A percentile compares a stretch with the other conserved stretches of the same genome.
Conservation (phyloP, 1,140 invertebrate species). For the Vollenhovia emeryi region DNA sequence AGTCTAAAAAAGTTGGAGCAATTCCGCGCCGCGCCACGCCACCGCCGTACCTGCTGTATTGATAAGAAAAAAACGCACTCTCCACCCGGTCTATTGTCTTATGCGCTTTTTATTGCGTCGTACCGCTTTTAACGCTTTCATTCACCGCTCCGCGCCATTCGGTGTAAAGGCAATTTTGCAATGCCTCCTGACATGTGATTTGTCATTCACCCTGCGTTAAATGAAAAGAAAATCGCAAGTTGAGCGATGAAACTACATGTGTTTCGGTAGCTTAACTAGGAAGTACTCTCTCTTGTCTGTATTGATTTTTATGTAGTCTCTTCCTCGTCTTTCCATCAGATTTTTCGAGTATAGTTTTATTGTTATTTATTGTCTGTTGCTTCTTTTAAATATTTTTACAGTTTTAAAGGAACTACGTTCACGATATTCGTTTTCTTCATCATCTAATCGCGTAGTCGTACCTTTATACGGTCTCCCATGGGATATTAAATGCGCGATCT, state of each 20-base stretch:
- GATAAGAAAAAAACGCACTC: conserved; percentile 60
- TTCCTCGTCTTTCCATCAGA: neutral
- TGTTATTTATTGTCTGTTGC: neutral
- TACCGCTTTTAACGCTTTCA: conserved; percentile 34
- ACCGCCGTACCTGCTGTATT: conserved; percentile 51
- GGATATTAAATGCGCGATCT: conserved; percentile 1
- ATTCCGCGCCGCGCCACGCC: conserved; percentile 38
- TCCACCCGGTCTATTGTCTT: conserved; percentile 57
- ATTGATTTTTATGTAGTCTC: neutral
- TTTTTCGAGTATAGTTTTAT: neutral
- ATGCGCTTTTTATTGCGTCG: conserved; percentile 23
- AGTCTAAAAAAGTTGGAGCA: conserved; percentile 61
- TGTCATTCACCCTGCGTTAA: neutral
- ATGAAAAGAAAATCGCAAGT: neutral
- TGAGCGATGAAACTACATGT: neutral
- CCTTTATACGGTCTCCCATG: neutral
- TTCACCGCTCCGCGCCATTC: conserved; percentile 3
- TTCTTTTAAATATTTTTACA: neutral
- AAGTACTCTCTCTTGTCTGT: neutral
- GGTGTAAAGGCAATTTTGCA: conserved; percentile 27
- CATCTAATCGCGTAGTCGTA: neutral
- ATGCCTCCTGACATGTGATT: neutral
- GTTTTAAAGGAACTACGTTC: neutral
- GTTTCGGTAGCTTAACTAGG: neutral
- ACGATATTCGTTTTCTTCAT: neutral